A percentile compares a stretch with the other conserved stretches of the same genome.
phyloP scores from a whole-genome alignment of 2,113 vertebrate species.

The Aegotheles bennettii region DNA sequence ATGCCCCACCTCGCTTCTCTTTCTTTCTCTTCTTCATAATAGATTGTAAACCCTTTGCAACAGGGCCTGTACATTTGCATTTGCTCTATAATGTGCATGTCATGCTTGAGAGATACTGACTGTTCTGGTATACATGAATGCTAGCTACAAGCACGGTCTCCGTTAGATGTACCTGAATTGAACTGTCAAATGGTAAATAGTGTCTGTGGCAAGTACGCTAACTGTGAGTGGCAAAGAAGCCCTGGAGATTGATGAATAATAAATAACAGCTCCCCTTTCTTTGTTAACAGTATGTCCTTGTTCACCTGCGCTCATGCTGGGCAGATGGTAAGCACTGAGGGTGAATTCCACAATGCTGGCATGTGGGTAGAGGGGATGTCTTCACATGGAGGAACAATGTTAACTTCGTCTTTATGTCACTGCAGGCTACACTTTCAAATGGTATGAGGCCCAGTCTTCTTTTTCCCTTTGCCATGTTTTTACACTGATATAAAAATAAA shows the following conservation, averaged over 20 bases:
- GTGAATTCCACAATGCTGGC: not conserved
- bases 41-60: conserved; percentile 15
- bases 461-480: not conserved
- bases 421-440: not conserved
- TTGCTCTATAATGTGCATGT: conserved; percentile 33
- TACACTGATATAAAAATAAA: not conserved
- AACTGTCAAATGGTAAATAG: conserved; percentile 62
- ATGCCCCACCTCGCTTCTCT: rapidly evolving
- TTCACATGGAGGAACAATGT: not conserved
- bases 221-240: conserved; percentile 49
- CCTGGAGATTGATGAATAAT: conserved; percentile 51
- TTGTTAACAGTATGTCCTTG: not conserved
- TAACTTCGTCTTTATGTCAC: not conserved
- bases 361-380: not conserved
- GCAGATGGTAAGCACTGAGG: not conserved
- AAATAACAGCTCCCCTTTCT: not conserved
- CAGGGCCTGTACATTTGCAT: conserved; percentile 32
- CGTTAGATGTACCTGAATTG: conserved; percentile 41
- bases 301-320: not conserved
- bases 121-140: conserved; percentile 23
- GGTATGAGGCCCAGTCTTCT: rapidly evolving
- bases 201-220: conserved; percentile 17
- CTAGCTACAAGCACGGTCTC: not conserved
- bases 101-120: conserved; percentile 45
- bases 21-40: not conserved